Evolutionary conservation across 2,797 vertebrate genomes (phyloP), one percentile per base, ranked within the genome.

Genomic region (Gallirallus australis): DNA sequence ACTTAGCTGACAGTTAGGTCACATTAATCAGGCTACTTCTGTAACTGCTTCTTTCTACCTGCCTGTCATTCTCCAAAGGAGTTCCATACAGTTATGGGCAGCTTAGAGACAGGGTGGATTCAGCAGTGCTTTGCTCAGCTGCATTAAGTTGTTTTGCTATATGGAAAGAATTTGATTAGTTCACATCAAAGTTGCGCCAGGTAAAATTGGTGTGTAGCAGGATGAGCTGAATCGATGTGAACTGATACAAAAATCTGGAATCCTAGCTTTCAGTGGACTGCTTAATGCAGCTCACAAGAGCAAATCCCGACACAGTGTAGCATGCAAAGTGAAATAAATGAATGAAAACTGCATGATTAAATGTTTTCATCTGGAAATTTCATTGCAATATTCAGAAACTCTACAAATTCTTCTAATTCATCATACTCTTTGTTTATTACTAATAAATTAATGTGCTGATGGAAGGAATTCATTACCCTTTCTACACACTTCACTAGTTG

Each of bases 391-490:
- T 97, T 98, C 96, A 97, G 95, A 98, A 98, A 97, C 94, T 96
- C 89, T 90, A 97, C 94, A 95, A 90, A 97, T 98, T 98, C 95
- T 98, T 96, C 94, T 97, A 98, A 97, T 98, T 98, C 97, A 97
- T 97, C 96, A 97, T 97, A 92, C 92, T 97, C 98, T 99, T 99
- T 98, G 98, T 98, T 98, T 98, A 98, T 98, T 98, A 91, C 96
- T 98, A 97, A 97, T 98, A 98, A 98, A 98, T 99, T 94, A 98
- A 98, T 97, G 98, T 96, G 96, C 87, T 96, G 95, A 97, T 97
- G 97, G 98, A 98, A 98, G 96, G 96, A 98, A 98, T 98, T 98
- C 98, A 99, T 99, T 99, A 99, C 98, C 97, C 97, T 97, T 97
- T 97, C 98, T 97, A 97, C 96, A 98, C 98, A 98, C 98, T 97